Evolutionary conservation across 2,113 vertebrate species (phyloP).

Genomic region (Sturnus vulgaris): DNA sequence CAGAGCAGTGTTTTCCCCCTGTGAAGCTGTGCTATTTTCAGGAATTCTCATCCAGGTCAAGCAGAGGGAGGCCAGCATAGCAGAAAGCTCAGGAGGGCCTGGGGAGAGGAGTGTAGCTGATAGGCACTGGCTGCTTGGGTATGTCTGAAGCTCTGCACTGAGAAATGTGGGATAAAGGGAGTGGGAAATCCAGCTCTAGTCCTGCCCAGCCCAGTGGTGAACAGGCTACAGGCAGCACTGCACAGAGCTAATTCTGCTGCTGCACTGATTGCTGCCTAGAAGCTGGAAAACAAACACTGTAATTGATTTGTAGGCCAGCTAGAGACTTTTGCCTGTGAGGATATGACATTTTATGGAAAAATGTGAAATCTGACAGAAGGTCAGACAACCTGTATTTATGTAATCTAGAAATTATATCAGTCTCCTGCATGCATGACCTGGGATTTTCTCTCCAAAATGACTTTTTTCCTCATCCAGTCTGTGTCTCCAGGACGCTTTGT

Average conservation of each 20-base stretch:
- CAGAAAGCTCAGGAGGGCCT: background rate
- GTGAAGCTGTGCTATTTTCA: background rate
- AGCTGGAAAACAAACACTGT: background rate
- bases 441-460: background rate
- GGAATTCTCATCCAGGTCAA: background rate
- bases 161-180: background rate
- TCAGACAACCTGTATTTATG: background rate
- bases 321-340: background rate
- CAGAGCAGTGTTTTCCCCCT: background rate
- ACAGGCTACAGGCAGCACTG: background rate
- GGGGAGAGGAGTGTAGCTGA: rapidly evolving
- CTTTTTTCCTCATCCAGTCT: background rate
- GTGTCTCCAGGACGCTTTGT: background rate
- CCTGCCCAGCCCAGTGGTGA: background rate
- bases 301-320: background rate
- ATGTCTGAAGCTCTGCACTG: background rate
- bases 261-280: background rate
- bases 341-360: background rate
- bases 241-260: background rate
- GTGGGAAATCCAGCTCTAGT: background rate
- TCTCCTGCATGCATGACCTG: background rate
- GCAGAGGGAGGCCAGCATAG: background rate
- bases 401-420: background rate
- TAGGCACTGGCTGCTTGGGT: background rate
- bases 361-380: background rate